Percentiles rank a stretch among this genome's conserved stretches.
These are phyloP conservation scores for Aethina tumida DNA, from an alignment of 1,140 invertebrate genomes.

Conservation along the genomic window DNA sequence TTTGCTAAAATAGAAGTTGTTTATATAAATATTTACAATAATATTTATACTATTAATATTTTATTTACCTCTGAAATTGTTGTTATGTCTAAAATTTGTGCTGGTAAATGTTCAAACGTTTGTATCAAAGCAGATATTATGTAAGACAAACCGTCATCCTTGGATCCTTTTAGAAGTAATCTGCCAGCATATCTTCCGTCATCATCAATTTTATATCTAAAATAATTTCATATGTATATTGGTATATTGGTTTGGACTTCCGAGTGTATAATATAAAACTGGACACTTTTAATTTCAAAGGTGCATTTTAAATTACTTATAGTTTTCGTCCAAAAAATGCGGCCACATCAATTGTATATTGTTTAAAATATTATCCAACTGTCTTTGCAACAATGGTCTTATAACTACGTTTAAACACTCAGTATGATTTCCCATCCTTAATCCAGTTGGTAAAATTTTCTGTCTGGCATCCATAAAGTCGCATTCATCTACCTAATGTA, in stretches of 20 bases:
- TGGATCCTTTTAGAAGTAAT: conserved; percentile 47
- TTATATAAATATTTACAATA: conserved; percentile 3
- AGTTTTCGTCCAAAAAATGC: conserved; percentile 25
- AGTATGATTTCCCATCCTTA: conserved; percentile 25
- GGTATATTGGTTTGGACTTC: no score
- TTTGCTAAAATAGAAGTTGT: conserved; percentile 10
- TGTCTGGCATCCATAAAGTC: conserved; percentile 57
- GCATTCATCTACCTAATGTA: conserved; percentile 41
- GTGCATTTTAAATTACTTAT: conserved; percentile 18
- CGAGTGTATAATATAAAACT: no score
- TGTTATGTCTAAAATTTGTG: conserved; percentile 62
- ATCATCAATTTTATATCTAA: conserved; percentile 33
- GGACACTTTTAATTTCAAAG: no score
- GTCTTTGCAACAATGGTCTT: conserved; percentile 24
- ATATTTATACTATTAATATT: neutral
- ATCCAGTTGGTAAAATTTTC: conserved; percentile 50
- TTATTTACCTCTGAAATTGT: conserved; percentile 19
- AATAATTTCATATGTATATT: conserved; percentile 11
- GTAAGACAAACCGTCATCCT: conserved; percentile 42
- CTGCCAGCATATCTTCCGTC: conserved; percentile 43
- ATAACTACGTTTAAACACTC: conserved; percentile 26
- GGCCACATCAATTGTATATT: conserved; percentile 26
- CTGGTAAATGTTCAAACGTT: conserved; percentile 67
- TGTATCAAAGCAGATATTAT: conserved; percentile 73
- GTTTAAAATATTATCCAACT: conserved; percentile 24